Evolutionary conservation across 2,888 invertebrate species (phyloP), one percentile per base, ranked within the genome.

Genomic region (Andrena haemorrhoa): DNA sequence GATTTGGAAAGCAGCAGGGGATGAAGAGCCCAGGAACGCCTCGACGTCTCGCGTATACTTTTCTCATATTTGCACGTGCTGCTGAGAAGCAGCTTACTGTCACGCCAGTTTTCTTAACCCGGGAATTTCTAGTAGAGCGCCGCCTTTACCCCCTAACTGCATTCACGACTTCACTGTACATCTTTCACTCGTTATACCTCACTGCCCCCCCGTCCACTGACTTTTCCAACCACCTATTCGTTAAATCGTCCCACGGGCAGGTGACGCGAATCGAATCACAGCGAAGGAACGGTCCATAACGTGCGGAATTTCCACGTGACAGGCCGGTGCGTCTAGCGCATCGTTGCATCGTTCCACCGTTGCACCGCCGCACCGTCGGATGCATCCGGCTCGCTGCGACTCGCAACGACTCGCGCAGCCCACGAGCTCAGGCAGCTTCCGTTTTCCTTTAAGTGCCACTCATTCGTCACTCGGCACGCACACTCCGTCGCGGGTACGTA

Each of bases 401-500:
- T 56, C 69, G 63, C 49, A 47, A 49, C 31, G 66, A 66, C 47
- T 58, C 77, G 68, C 58, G 58, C 56, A 31, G 47, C 29, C 29
- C 51, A 23, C 66, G 4, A 16, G 53, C 31, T 16, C 66, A 29
- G 47, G 65, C 31, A n/a, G 68, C 68, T 85, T 85, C 85, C 83
- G 83, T 63, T 75, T 68, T 60, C 77, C 79, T 79, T 56, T 73
- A 79, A 83, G 75, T 74, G 77, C 63, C 77, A 84, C 77, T 81
- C 86, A 80, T 87, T 87, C 80, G 75, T 87, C 84, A 89, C 86
- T 83, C 79, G 53, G 63, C 79, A 85, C 85, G 81, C 83, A 85
- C 89, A 85, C 89, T 81, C 60, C 75, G 72, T 68, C 70, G 73
- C 68, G 69, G 63, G 51, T 63, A 64, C 58, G 56, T 20, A 79